Conservation (phyloP, 2,888 invertebrate genomes). For the Drosophila lutescens region DNA sequence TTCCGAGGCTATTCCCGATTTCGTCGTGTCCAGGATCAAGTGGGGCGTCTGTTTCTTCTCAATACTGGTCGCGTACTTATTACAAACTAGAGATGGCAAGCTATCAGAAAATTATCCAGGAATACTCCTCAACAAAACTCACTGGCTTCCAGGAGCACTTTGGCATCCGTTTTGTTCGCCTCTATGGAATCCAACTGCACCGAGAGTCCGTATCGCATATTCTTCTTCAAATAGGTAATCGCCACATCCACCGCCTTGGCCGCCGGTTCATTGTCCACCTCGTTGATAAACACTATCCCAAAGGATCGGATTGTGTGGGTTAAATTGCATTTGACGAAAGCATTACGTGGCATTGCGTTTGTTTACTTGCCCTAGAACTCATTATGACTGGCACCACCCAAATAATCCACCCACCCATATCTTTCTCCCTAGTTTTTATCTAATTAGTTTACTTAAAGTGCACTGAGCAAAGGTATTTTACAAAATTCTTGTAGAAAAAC, state of each 20-base stretch:
- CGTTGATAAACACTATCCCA: constrained; percentile 86
- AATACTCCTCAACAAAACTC: constrained; percentile 65
- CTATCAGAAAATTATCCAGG: neutral
- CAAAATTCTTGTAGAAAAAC: too few relatives aligned
- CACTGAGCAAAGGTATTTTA: constrained; percentile 20
- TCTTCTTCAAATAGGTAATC: constrained; percentile 89
- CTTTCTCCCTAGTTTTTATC: constrained; percentile 5
- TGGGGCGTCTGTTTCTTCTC: constrained; percentile 89
- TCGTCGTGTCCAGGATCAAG: constrained; percentile 92
- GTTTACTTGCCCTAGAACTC: constrained; percentile 31
- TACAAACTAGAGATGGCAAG: constrained; percentile 86
- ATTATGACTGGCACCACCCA: constrained; percentile 8
- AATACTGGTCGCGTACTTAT: constrained; percentile 88
- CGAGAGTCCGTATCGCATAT: constrained; percentile 87
- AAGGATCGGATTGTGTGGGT: neutral
- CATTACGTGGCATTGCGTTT: constrained; percentile 39
- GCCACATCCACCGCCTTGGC: constrained; percentile 90
- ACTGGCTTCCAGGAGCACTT: constrained; percentile 89
- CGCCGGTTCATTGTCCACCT: constrained; percentile 89
- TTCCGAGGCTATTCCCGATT: constrained; percentile 92
- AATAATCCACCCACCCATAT: constrained; percentile 7
- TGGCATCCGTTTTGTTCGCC: constrained; percentile 90
- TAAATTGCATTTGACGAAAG: constrained; percentile 10
- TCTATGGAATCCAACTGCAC: constrained; percentile 86
- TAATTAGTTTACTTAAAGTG: constrained; percentile 64